phyloP scores from a whole-genome alignment of 2,888 invertebrate genomes.

The Tenodera sinensis region DNA sequence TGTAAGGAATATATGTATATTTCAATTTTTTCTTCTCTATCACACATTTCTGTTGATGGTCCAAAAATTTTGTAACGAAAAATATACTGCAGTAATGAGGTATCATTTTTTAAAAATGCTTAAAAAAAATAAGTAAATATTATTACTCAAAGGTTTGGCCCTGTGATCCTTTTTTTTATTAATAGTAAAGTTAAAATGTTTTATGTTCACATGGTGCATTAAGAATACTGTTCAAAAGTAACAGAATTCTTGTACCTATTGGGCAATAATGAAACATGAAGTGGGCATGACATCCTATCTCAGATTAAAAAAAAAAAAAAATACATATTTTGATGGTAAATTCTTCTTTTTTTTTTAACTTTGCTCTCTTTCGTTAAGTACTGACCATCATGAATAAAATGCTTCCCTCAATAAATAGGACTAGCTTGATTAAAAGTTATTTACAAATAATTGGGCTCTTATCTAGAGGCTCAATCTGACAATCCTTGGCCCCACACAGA shows the following conservation, averaged over 20 bases:
- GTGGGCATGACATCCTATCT: neutral
- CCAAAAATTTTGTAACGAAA: neutral
- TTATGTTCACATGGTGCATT: neutral
- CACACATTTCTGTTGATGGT: neutral
- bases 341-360: neutral
- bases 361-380: neutral
- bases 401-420: neutral
- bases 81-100: neutral
- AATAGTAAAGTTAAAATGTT: neutral
- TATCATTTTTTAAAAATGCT: neutral
- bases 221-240: constrained; percentile 1
- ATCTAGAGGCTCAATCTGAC: neutral
- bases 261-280: neutral
- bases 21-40: neutral
- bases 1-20: neutral
- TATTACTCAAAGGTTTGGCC: neutral
- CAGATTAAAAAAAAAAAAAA: neutral
- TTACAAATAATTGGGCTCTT: neutral
- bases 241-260: neutral
- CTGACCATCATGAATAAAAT: constrained; percentile 6
- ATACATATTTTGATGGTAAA: neutral
- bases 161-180: constrained; percentile 5
- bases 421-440: neutral
- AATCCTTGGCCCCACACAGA: constrained; percentile 18
- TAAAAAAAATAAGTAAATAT: constrained; percentile 4